phyloP scores from a whole-genome alignment of 2,797 vertebrate genomes.

The Oreonectes daqikongensis region DNA sequence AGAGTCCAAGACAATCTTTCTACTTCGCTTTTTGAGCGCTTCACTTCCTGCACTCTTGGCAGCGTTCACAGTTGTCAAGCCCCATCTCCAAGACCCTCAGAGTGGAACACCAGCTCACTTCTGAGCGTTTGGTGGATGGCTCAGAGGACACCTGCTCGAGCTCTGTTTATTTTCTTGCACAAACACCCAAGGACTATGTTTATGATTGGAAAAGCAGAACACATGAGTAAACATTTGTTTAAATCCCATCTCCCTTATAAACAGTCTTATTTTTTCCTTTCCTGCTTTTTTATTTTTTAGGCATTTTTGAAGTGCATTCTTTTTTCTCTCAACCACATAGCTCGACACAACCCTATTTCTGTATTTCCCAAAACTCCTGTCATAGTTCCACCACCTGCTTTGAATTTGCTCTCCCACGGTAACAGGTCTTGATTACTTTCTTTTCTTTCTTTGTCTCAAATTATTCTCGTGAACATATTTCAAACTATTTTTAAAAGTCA shows the following conservation, averaged over 20 bases:
- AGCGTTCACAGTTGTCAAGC: constrained; percentile 63
- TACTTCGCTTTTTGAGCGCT: constrained; percentile 61
- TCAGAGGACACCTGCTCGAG: constrained; percentile 73
- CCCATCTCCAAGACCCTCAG: constrained; percentile 64
- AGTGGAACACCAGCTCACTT: constrained; percentile 43
- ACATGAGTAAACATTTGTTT: constrained; percentile 65
- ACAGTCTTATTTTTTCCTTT: constrained; percentile 31
- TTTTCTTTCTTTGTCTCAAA: constrained; percentile 41
- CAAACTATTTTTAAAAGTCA: constrained; percentile 49
- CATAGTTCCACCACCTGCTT: constrained; percentile 52
- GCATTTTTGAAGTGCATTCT: constrained; percentile 38
- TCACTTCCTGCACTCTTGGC: constrained; percentile 67
- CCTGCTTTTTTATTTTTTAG: constrained; percentile 24
- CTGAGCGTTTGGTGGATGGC: constrained; percentile 50
- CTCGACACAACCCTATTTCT: constrained; percentile 46
- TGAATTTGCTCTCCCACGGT: constrained; percentile 42
- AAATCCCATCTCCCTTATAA: constrained; percentile 48
- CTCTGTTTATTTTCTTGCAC: constrained; percentile 69
- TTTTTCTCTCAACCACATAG: constrained; percentile 48
- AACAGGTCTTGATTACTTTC: constrained; percentile 49
- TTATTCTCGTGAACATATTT: constrained; percentile 44
- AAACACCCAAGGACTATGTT: constrained; percentile 66
- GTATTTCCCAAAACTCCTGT: constrained; percentile 37
- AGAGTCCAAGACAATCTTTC: constrained; percentile 57
- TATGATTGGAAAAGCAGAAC: constrained; percentile 62